phyloP scores from a whole-genome alignment of 2,113 vertebrate genomes.

The Litocranius walleri region DNA sequence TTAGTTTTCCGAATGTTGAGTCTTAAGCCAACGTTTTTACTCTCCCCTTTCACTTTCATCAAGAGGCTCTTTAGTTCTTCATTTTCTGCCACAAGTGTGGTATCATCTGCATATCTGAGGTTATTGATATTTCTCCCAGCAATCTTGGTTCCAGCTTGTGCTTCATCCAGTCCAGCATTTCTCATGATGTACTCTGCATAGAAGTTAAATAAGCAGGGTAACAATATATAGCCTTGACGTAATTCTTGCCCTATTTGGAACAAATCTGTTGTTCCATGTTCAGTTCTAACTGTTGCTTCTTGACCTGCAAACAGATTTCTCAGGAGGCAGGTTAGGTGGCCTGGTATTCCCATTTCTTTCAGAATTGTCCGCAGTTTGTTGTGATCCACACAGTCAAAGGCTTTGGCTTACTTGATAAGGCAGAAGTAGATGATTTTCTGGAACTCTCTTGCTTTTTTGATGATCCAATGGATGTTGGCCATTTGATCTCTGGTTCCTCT shows the following conservation, averaged over 20 bases:
- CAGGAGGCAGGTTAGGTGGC: neutral
- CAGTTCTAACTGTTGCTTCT: neutral
- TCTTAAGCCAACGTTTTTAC: rapidly evolving
- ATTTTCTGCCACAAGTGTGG: neutral
- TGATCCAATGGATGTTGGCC: neutral
- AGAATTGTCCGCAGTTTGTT: neutral
- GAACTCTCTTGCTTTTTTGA: neutral
- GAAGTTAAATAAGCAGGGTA: neutral
- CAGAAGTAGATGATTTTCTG: neutral
- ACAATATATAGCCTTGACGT: neutral
- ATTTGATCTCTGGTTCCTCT: neutral
- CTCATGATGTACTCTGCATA: neutral
- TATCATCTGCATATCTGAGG: neutral
- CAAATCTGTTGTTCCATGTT: neutral
- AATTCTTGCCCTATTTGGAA: neutral
- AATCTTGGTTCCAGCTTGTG: neutral
- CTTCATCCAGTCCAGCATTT: neutral
- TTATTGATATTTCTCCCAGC: neutral
- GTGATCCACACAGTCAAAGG: neutral
- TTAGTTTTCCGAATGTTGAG: neutral
- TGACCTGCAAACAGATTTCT: neutral
- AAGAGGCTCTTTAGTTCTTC: neutral
- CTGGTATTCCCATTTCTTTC: neutral
- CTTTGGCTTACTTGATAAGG: neutral
- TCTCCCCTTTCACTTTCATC: neutral